These are phyloP conservation scores for Gephyroberyx darwinii DNA, from an alignment of 2,797 vertebrate species.

Conservation along the genomic window DNA sequence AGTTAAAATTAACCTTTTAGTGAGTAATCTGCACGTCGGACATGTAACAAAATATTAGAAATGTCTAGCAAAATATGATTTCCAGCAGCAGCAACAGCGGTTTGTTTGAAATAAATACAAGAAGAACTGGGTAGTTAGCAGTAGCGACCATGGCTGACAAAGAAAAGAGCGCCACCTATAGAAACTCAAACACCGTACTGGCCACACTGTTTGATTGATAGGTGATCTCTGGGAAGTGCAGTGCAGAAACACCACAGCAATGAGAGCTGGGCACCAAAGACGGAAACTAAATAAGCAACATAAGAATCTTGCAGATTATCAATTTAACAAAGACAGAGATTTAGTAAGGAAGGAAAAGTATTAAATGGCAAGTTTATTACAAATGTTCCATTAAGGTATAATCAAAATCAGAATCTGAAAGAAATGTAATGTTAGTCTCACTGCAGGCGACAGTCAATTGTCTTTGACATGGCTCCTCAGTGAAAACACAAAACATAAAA, in stretches of 20 bases:
- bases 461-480: constrained; percentile 75
- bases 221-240: too few relatives aligned
- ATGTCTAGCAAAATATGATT: neutral
- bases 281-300: too few relatives aligned
- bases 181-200: too few relatives aligned
- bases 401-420: constrained; percentile 77
- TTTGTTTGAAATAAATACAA: too few relatives aligned
- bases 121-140: too few relatives aligned
- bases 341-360: constrained; percentile 76
- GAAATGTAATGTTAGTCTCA: constrained; percentile 76
- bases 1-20: constrained; percentile 39
- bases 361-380: constrained; percentile 75
- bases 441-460: constrained; percentile 79
- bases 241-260: too few relatives aligned
- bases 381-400: constrained; percentile 80
- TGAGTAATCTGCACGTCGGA: constrained; percentile 10
- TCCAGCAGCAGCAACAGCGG: too few relatives aligned
- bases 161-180: too few relatives aligned
- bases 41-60: neutral
- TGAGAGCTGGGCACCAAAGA: too few relatives aligned
- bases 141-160: too few relatives aligned
- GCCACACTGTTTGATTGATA: too few relatives aligned
- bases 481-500: constrained; percentile 69
- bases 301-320: too few relatives aligned
- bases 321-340: constrained; percentile 66